Evolutionary conservation across 2,888 invertebrate genomes (phyloP), one percentile per base, ranked within the genome.

Genomic region (Trichopoda pennipes): DNA sequence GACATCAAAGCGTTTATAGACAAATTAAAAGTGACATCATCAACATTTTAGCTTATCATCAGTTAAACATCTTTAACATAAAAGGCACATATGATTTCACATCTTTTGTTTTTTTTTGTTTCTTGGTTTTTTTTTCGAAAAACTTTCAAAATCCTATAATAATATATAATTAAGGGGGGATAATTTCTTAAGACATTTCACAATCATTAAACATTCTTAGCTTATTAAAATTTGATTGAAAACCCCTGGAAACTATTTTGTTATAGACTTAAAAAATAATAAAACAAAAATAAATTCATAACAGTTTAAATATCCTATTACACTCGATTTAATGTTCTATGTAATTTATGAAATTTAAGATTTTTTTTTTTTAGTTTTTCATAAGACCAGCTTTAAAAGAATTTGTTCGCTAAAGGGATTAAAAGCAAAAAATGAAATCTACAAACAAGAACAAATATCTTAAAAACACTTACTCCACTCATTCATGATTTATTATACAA

Each of bases 21-120:
- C 85, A 84, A 84, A 85, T 85, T 85, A 80, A 85, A 84, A 86
- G 87, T 88, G 88, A 88, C 88, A 88, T 88, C 88, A 88, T 88
- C 87, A 83, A 63, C 77, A 72, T 81, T 75, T 75, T 76, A 79
- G 82, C 75, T 79, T 82, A 82, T 82, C 79, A 72, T 61, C 66
- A 60, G 44, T 51, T 58, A 76, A 64, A 72, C 42, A 75, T 80
- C 69, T 66, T 49, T 49, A 35, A 63, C 55, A 32, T 55, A 68
- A 44, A 73, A 60, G 60, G 9, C 61, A 61, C 56, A 51, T 58
- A 66, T 58, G 66, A 58, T 35, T 19, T 53, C 53, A 61, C 47
- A 70, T 35, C 28, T 28, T 16, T 49, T 19, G 9, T 42, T 17
- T 17, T 61, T 9, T 44, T 21, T 44, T 44, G 35, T 55, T n/a